Percentiles rank a stretch among this genome's conserved stretches.
These are phyloP conservation scores for Cryptotermes secundus DNA, from an alignment of 1,140 invertebrate genomes.

Conservation along the genomic window DNA sequence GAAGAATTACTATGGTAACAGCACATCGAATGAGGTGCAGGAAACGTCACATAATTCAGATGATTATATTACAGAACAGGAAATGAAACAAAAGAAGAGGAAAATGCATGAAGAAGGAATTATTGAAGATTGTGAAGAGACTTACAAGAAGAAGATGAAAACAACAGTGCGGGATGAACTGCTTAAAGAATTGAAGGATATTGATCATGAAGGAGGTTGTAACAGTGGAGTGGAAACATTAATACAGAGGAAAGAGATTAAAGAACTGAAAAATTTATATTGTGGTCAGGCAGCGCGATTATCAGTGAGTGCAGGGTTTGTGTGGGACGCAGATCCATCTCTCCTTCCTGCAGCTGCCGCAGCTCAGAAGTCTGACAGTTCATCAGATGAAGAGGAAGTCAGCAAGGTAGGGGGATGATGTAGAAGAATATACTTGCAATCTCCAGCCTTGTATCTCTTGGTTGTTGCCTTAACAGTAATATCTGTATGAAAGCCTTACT, in stretches of 20 bases:
- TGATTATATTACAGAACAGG: neutral
- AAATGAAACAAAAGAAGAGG: neutral
- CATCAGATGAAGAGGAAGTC: slow-evolving; percentile 27
- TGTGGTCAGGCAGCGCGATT: neutral
- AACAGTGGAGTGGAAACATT: too few species aligned
- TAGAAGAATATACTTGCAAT: too few species aligned
- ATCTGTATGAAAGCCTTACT: too few species aligned
- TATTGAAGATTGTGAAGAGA: neutral
- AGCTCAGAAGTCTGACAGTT: neutral
- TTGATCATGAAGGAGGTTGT: too few species aligned
- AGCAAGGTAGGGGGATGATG: neutral
- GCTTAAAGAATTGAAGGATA: neutral
- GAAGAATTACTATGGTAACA: too few species aligned
- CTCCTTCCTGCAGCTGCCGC: slow-evolving; percentile 2
- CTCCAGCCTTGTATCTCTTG: neutral
- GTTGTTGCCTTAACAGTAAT: too few species aligned
- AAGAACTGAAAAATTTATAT: neutral
- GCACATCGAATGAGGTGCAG: neutral
- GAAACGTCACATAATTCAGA: neutral
- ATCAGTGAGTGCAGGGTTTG: slow-evolving; percentile 17
- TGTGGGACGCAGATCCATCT: slow-evolving; percentile 26
- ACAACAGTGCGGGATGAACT: neutral
- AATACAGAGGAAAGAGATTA: too few species aligned
- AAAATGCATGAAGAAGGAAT: neutral
- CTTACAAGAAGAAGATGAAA: neutral